Percentiles rank a stretch among this genome's conserved stretches.
Conservation (phyloP, 2,888 invertebrate species). For the Cactoblastis cactorum region DNA sequence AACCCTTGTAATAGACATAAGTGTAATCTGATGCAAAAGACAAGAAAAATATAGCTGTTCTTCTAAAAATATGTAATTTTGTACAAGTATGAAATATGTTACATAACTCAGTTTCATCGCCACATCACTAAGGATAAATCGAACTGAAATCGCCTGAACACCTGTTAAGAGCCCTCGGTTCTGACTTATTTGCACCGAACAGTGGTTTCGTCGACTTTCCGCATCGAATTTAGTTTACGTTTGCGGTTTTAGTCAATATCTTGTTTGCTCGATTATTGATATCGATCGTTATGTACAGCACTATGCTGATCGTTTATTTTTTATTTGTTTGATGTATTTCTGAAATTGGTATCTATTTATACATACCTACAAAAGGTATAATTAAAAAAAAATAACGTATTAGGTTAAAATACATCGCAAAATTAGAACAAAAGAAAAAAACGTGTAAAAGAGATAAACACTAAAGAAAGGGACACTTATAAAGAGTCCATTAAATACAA, state of each 20-base stretch:
- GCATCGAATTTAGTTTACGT: background rate
- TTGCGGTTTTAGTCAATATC: conserved; percentile 7
- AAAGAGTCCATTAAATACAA: no score
- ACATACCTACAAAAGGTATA: no score
- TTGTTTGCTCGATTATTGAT: conserved; percentile 9
- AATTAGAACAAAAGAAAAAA: no score
- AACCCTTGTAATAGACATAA: no score
- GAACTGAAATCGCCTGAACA: conserved; percentile 52
- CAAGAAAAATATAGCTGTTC: no score
- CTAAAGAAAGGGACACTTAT: no score
- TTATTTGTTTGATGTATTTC: background rate
- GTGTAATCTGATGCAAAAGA: no score
- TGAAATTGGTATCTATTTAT: background rate
- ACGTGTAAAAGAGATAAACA: no score
- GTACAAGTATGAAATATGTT: no score
- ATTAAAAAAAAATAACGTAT: no score
- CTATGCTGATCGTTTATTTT: conserved; percentile 1
- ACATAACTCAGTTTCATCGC: conserved; percentile 24
- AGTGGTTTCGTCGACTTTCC: conserved; percentile 12
- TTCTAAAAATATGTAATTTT: no score
- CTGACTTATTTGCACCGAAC: conserved; percentile 40
- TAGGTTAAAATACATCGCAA: no score
- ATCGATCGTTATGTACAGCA: background rate
- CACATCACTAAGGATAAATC: conserved; percentile 28
- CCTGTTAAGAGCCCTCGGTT: conserved; percentile 53